These are phyloP conservation scores for Saturnia pavonia DNA, from an alignment of 2,888 invertebrate genomes.

Conservation along the genomic window DNA sequence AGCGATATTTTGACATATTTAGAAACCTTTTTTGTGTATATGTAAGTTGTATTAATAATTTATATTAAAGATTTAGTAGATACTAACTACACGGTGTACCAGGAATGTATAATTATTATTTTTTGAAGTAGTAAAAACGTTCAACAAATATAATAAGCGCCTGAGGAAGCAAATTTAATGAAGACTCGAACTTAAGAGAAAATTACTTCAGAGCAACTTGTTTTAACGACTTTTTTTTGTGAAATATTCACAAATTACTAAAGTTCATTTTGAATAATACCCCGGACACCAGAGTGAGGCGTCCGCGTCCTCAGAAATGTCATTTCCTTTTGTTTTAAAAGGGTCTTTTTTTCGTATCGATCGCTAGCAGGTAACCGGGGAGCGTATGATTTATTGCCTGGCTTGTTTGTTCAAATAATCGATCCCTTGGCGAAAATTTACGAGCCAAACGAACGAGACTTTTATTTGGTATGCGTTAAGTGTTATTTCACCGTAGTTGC, in stretches of 20 bases:
- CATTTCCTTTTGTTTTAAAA: constrained; percentile 23
- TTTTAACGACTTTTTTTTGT: constrained; percentile 10
- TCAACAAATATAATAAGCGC: not conserved
- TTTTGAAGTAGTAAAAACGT: not conserved
- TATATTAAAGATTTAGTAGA: not conserved
- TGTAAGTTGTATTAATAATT: too few species aligned
- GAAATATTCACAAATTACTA: constrained; percentile 10
- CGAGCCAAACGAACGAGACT: constrained; percentile 38
- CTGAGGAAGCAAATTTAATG: constrained; percentile 4
- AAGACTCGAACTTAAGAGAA: not conserved
- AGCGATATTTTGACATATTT: not conserved
- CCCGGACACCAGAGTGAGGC: constrained; percentile 10
- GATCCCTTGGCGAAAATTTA: constrained; percentile 57
- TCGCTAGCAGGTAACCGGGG: constrained; percentile 75
- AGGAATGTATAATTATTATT: not conserved
- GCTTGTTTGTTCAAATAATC: constrained; percentile 80
- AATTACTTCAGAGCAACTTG: constrained; percentile 1
- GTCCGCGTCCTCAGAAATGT: constrained; percentile 22
- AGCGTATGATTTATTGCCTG: constrained; percentile 76
- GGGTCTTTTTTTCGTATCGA: constrained; percentile 46
- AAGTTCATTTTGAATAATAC: constrained; percentile 12
- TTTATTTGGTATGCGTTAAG: constrained; percentile 23
- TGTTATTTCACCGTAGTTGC: constrained; percentile 11
- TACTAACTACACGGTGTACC: not conserved
- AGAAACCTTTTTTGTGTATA: not conserved